phyloP scores from a whole-genome alignment of 2,797 vertebrate species.

The Gymnodraco acuticeps region DNA sequence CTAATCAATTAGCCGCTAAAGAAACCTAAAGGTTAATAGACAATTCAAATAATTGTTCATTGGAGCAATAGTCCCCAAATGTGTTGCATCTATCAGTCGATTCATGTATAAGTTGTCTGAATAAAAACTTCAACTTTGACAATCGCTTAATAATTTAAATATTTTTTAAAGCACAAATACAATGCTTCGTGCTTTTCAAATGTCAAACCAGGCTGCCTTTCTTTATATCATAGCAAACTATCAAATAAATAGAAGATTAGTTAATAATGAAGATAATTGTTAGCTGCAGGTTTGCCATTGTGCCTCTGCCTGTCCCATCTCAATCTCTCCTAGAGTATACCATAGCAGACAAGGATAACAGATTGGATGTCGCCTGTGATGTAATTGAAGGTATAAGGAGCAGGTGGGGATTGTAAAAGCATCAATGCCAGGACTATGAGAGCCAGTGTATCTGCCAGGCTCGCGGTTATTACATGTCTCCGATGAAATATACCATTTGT shows the following conservation, averaged over 20 bases:
- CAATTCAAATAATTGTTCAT: too few species aligned
- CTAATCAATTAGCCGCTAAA: too few species aligned
- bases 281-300: background rate
- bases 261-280: background rate
- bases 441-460: slow-evolving; percentile 11
- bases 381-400: slow-evolving; percentile 52
- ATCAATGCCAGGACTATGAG: slow-evolving; percentile 16
- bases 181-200: background rate
- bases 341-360: slow-evolving; percentile 32
- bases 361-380: slow-evolving; percentile 29
- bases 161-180: background rate
- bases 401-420: slow-evolving; percentile 65
- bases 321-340: background rate
- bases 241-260: background rate
- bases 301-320: slow-evolving; percentile 2
- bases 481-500: slow-evolving; percentile 53
- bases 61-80: background rate
- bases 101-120: background rate
- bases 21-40: too few species aligned
- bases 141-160: background rate
- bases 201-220: background rate
- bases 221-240: background rate
- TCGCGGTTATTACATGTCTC: slow-evolving; percentile 37
- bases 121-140: background rate
- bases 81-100: background rate